phyloP scores from a whole-genome alignment of 2,113 vertebrate species.

The Ophiodon elongatus region DNA sequence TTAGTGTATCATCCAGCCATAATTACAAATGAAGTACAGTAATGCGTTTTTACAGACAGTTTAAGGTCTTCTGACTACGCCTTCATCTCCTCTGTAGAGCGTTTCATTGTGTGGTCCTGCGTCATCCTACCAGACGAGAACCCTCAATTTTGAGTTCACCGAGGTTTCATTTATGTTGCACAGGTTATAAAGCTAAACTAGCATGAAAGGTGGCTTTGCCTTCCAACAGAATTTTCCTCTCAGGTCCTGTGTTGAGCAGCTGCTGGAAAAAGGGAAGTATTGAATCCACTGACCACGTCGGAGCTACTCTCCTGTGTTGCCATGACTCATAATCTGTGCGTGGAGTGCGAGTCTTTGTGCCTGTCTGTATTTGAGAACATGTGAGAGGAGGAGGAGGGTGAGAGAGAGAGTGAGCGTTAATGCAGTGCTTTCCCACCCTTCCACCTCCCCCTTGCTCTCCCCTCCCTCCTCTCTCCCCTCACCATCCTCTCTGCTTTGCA shows the following conservation, averaged over 20 bases:
- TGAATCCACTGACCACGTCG: conserved; percentile 19
- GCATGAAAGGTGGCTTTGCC: conserved; percentile 34
- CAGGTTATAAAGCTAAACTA: conserved; percentile 44
- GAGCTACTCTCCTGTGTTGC: conserved; percentile 56
- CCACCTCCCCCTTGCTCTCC: conserved; percentile 23
- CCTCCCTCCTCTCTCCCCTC: conserved; percentile 74
- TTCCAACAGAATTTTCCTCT: conserved; percentile 11
- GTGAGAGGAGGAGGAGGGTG: conserved; percentile 52
- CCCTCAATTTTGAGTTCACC: conserved; percentile 37
- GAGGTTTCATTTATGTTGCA: conserved; percentile 46
- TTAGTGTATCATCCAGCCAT: background rate
- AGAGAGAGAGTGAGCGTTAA: conserved; percentile 71
- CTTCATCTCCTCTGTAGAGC: conserved; percentile 64
- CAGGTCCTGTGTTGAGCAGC: conserved; percentile 24
- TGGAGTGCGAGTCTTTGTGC: conserved; percentile 64
- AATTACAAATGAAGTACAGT: conserved; percentile 47
- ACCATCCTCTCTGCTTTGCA: conserved; percentile 88
- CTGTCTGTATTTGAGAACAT: conserved; percentile 61
- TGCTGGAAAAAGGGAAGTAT: conserved; percentile 24
- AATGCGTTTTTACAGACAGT: conserved; percentile 28
- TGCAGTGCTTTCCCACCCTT: conserved; percentile 82
- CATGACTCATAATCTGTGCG: conserved; percentile 74
- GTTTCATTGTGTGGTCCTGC: conserved; percentile 70
- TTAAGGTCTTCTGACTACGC: conserved; percentile 22
- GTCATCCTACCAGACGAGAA: conserved; percentile 28